Base-by-base conservation (phyloP, 2,888 invertebrate species). In the Carpatolechia fugitivella region DNA sequence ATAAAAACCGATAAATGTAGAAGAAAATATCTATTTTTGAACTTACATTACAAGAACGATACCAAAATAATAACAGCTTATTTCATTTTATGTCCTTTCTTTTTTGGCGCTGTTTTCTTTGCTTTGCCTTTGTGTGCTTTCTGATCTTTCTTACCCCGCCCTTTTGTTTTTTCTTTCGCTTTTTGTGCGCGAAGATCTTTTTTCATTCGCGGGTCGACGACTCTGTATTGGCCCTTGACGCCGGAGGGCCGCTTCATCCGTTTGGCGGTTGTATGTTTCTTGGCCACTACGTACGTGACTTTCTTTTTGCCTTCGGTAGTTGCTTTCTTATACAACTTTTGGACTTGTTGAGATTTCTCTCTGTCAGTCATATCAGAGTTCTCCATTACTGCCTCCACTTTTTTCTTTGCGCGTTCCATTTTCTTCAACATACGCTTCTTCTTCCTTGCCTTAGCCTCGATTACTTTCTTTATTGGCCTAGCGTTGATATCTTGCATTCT, bases 371-470 rank as follows among this genome's bases (percentile, higher is more conserved):
- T 94, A 69, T 98, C 98, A 0, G 92, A 92, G 75, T 95, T 96
- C 54, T 99, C 98, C 91, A 98, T 93, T 24, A 99, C 92, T n/a
- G 94, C 93, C 78, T 99, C 99, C 0, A 98, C 96, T 85, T 97
- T 97, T 91, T 99, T 99, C 89, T 98, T 96, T 0, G 98, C 98
- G 72, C 95, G 97, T 63, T 98, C 97, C 85, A 99, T 85, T 76
- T 95, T 95, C 72, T 93, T 95, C 57, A 96, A 79, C 60, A 96
- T 94, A 63, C 97, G 95, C 82, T 94, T 95, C 94, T 98, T 98
- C 92, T 99, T 99, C 55, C 99, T 94, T 0, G 98, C 98, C 86
- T 98, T 99, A 0, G 99, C 99, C 89, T 99, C 98, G 65, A 98
- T 93, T 0, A 99, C 96, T 86, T 99, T 99, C 90, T 99, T 99